Conservation (phyloP, 2,113 vertebrate genomes). For the Noctilio leporinus region DNA sequence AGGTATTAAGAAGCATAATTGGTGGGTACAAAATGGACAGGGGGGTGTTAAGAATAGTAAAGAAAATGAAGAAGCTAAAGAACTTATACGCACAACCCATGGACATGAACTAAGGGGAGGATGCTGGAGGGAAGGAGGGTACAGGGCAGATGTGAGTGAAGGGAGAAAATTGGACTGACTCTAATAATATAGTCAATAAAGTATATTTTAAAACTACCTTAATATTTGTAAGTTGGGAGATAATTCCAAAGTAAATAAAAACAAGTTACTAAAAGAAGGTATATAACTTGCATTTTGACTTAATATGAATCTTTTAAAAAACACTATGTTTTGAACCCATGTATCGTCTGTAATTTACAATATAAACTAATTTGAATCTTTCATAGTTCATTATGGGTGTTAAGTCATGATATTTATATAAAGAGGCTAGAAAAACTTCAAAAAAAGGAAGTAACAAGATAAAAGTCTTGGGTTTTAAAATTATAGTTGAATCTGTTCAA, state of each 20-base stretch:
- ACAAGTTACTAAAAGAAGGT: background rate
- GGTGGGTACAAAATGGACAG: no score
- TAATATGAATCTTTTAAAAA: background rate
- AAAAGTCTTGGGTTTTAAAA: background rate
- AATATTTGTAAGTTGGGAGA: background rate
- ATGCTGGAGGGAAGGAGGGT: no score
- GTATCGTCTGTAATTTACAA: background rate
- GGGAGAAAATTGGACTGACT: no score
- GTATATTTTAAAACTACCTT: background rate
- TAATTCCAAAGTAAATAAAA: constrained; percentile 14
- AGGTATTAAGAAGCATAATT: no score
- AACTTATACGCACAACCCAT: no score
- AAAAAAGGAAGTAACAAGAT: constrained; percentile 1
- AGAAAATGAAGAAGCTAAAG: no score
- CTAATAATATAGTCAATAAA: no score
- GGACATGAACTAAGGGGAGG: no score
- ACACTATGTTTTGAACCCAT: background rate
- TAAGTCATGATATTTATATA: background rate
- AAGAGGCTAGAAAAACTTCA: background rate
- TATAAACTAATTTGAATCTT: background rate
- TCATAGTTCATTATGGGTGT: background rate
- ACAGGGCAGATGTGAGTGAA: no score
- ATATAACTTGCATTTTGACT: background rate
- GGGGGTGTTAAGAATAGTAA: no score
- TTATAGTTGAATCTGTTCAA: background rate